phyloP scores from a whole-genome alignment of 2,797 vertebrate genomes.

The Myotis vivesi region DNA sequence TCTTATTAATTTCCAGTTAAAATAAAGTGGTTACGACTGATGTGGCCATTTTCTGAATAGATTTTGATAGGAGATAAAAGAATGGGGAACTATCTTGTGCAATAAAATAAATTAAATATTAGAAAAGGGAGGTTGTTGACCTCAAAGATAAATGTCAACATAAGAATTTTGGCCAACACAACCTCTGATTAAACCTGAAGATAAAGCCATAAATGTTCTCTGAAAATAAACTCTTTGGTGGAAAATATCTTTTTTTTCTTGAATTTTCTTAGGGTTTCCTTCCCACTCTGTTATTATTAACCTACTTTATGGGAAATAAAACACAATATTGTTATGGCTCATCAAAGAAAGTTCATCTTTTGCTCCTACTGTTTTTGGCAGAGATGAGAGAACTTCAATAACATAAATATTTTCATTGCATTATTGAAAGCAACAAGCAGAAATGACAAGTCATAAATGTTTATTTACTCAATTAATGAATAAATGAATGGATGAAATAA shows the following conservation, averaged over 20 bases:
- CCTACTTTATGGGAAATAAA: background rate
- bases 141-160: slow-evolving; percentile 26
- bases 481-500: background rate
- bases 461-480: slow-evolving; percentile 42
- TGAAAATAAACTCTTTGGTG: background rate
- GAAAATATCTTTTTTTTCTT: background rate
- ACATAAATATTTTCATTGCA: slow-evolving; percentile 52
- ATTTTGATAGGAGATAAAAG: slow-evolving; percentile 5
- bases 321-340: slow-evolving; percentile 11
- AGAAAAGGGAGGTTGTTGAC: background rate
- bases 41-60: background rate
- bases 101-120: slow-evolving; percentile 28
- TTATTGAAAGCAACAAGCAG: slow-evolving; percentile 45
- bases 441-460: background rate
- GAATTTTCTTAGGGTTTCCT: slow-evolving; percentile 21
- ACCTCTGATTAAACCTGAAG: slow-evolving; percentile 36
- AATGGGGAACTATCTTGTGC: background rate
- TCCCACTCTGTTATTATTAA: slow-evolving; percentile 13
- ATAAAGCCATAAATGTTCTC: slow-evolving; percentile 19
- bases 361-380: slow-evolving; percentile 13
- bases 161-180: background rate
- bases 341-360: slow-evolving; percentile 41
- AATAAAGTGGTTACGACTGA: background rate
- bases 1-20: background rate
- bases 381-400: background rate